These are phyloP conservation scores for Melanocharis versteri DNA, from an alignment of 2,113 vertebrate genomes.

Conservation along the genomic window DNA sequence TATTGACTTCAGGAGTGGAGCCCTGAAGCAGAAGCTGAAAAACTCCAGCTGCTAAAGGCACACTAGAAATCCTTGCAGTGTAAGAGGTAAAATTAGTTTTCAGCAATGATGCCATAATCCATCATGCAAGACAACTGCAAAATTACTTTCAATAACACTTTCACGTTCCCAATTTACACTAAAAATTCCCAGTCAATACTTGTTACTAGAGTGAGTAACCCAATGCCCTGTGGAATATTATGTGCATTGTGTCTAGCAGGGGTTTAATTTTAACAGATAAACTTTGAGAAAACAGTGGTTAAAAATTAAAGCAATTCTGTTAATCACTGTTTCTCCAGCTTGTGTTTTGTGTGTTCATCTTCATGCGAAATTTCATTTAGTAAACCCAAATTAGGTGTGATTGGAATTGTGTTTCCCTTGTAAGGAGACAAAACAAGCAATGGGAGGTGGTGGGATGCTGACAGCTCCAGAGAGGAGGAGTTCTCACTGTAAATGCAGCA, in stretches of 20 bases:
- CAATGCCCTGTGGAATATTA: background rate
- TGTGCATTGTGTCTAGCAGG: background rate
- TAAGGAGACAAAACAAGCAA: constrained; percentile 6
- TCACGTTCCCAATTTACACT: constrained; percentile 14
- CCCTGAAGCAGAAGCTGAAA: background rate
- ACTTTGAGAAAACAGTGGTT: background rate
- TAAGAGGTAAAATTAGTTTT: constrained; percentile 47
- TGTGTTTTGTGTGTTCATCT: background rate
- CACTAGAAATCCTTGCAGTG: background rate
- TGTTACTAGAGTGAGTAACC: constrained; percentile 33
- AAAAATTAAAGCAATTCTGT: background rate
- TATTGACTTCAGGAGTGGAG: background rate
- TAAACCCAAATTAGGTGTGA: background rate
- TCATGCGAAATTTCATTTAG: background rate
- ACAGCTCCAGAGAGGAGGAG: background rate
- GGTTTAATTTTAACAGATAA: background rate
- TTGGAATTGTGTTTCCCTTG: constrained; percentile 19
- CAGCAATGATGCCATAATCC: constrained; percentile 51
- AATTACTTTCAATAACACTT: constrained; percentile 59
- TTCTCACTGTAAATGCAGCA: background rate
- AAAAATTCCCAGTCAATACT: constrained; percentile 30
- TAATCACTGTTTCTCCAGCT: background rate
- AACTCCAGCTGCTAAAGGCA: background rate
- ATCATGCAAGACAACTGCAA: constrained; percentile 52
- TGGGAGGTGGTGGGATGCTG: background rate